Percentiles rank a stretch among this genome's conserved stretches.
Evolutionary conservation across 2,888 invertebrate genomes (phyloP).

Genomic region (Orthosia gracilis): DNA sequence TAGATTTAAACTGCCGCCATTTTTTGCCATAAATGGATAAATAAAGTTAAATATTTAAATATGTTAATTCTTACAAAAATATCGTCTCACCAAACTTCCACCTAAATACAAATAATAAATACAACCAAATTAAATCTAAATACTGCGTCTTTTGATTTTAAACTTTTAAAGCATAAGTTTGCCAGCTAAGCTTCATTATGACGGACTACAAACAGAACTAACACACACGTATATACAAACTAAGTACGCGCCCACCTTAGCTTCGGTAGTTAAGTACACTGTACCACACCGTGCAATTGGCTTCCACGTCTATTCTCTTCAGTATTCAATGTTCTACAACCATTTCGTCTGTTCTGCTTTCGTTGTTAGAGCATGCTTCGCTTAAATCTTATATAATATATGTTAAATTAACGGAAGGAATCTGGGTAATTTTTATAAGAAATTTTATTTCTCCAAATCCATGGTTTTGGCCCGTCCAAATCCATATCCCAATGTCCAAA

Average conservation of each 20-base stretch:
- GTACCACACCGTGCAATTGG: constrained; percentile 55
- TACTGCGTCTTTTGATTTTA: too few relatives aligned
- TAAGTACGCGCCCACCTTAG: constrained; percentile 21
- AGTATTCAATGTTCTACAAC: constrained; percentile 77
- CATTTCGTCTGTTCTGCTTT: constrained; percentile 89
- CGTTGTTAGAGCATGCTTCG: constrained; percentile 78
- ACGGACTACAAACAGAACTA: constrained; percentile 7
- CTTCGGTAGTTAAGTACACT: constrained; percentile 61
- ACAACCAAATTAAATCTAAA: too few relatives aligned
- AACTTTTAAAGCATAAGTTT: background rate
- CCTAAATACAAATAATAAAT: too few relatives aligned
- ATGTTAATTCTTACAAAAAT: too few relatives aligned
- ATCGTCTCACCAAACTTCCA: too few relatives aligned
- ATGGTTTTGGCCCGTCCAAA: too few relatives aligned
- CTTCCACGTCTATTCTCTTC: constrained; percentile 64
- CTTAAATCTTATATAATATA: constrained; percentile 4
- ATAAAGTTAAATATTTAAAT: too few relatives aligned
- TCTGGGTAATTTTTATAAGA: too few relatives aligned
- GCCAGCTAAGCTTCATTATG: constrained; percentile 19
- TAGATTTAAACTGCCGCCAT: too few relatives aligned
- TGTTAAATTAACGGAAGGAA: background rate
- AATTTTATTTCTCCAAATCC: too few relatives aligned
- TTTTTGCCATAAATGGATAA: too few relatives aligned
- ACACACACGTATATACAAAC: background rate
- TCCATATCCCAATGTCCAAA: too few relatives aligned